Evolutionary conservation across 1,140 invertebrate species (phyloP).

Genomic region (Andricus grossulariae): DNA sequence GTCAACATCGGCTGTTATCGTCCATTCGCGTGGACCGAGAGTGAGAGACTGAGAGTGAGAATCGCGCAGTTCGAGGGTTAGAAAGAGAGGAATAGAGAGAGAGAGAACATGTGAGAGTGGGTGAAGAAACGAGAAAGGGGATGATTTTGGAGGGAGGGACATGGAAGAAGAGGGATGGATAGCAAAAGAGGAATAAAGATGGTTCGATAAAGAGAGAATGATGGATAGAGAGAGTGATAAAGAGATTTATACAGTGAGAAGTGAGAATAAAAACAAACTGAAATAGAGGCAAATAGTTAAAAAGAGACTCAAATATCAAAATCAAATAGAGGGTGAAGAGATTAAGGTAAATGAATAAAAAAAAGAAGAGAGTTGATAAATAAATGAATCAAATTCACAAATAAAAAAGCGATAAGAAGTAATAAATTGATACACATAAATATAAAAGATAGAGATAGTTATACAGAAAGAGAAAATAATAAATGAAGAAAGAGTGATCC

Average conservation of each 20-base stretch:
- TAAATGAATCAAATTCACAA: too few relatives aligned
- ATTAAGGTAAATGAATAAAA: too few relatives aligned
- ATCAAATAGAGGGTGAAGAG: too few relatives aligned
- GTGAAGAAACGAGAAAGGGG: background rate
- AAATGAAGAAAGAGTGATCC: too few relatives aligned
- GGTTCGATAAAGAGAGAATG: background rate
- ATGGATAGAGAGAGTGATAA: background rate
- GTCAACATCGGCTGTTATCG: background rate
- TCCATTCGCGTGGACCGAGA: background rate
- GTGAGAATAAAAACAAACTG: background rate
- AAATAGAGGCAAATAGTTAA: too few relatives aligned
- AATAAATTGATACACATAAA: too few relatives aligned
- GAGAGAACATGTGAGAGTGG: background rate
- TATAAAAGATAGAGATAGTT: too few relatives aligned
- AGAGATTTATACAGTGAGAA: background rate
- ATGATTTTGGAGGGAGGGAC: background rate
- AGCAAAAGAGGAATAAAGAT: background rate
- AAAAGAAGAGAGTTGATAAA: too few relatives aligned
- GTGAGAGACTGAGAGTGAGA: slow-evolving; percentile 18
- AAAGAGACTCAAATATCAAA: too few relatives aligned
- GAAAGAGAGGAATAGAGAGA: background rate
- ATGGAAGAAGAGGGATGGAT: background rate
- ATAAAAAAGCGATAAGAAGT: too few relatives aligned
- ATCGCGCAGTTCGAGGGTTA: slow-evolving; percentile 15
- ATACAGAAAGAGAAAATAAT: too few relatives aligned